Percentiles rank a stretch among this genome's conserved stretches.
Evolutionary conservation across 2,888 invertebrate genomes (phyloP).

Genomic region (Piscicola geometra): DNA sequence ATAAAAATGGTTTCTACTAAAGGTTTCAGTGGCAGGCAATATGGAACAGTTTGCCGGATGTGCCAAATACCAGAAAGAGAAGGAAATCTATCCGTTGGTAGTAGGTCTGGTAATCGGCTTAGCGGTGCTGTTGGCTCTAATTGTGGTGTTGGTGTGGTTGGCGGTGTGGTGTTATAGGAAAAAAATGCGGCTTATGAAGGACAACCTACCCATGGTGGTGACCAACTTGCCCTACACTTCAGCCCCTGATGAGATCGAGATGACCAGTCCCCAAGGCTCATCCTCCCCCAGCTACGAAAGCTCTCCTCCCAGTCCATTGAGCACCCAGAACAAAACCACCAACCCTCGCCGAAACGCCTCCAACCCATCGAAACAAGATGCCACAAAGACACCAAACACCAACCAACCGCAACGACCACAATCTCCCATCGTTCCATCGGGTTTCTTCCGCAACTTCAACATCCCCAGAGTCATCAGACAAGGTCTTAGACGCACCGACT

Average conservation of each 20-base stretch:
- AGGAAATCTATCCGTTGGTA: not conserved
- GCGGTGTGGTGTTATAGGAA: not conserved
- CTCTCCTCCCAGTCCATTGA: not conserved
- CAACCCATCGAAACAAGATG: too few species aligned
- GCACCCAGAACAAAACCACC: not conserved
- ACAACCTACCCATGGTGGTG: not conserved
- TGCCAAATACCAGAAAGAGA: not conserved
- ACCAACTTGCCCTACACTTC: not conserved
- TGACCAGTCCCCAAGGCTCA: not conserved
- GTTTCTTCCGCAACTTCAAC: conserved; percentile 7
- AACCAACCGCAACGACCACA: not conserved
- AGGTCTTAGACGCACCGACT: not conserved
- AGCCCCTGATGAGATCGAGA: too few species aligned
- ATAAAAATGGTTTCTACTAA: not conserved
- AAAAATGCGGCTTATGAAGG: not conserved
- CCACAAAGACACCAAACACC: too few species aligned
- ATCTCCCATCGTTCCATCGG: not conserved
- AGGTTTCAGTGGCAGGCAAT: not conserved
- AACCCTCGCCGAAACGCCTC: not conserved
- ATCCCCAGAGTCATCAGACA: conserved; percentile 3
- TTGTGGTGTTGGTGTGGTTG: not conserved
- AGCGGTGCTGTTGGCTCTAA: not conserved
- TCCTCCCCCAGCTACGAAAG: not conserved
- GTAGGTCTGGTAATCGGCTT: not conserved
- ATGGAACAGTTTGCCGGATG: not conserved